Evolutionary conservation across 1,140 invertebrate species (phyloP).

Genomic region (Heliconius congener): DNA sequence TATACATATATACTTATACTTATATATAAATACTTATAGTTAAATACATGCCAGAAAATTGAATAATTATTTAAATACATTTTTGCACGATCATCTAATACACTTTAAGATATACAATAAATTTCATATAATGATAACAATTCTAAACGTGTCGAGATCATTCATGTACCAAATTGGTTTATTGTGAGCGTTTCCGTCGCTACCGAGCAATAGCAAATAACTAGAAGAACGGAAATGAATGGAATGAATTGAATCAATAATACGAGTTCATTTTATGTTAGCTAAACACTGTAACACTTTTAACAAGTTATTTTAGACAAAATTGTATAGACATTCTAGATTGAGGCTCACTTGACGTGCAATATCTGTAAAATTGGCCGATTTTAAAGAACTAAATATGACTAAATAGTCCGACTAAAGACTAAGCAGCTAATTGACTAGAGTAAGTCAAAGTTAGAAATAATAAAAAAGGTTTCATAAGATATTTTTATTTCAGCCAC

Average conservation of each 20-base stretch:
- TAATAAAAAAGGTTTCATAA: no score
- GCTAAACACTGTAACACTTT: background rate
- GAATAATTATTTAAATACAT: background rate
- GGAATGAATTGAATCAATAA: constrained; percentile 28
- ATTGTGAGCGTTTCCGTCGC: constrained; percentile 36
- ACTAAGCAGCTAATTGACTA: no score
- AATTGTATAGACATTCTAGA: no score
- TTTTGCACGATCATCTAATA: background rate
- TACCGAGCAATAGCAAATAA: constrained; percentile 29
- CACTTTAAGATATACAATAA: background rate
- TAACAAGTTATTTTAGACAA: background rate
- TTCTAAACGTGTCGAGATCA: constrained; percentile 19
- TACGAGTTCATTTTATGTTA: constrained; percentile 4
- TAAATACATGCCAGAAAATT: no score
- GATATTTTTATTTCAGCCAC: no score
- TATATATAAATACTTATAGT: no score
- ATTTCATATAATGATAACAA: constrained; percentile 4
- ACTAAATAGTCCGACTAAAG: no score
- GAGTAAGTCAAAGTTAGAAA: no score
- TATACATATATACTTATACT: no score
- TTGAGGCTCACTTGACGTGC: no score
- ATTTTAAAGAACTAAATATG: no score
- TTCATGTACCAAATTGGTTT: constrained; percentile 36
- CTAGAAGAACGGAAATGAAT: constrained; percentile 32
- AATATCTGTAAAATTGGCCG: no score